phyloP scores from a whole-genome alignment of 2,888 invertebrate genomes.

The Phrixothrix hirtus region DNA sequence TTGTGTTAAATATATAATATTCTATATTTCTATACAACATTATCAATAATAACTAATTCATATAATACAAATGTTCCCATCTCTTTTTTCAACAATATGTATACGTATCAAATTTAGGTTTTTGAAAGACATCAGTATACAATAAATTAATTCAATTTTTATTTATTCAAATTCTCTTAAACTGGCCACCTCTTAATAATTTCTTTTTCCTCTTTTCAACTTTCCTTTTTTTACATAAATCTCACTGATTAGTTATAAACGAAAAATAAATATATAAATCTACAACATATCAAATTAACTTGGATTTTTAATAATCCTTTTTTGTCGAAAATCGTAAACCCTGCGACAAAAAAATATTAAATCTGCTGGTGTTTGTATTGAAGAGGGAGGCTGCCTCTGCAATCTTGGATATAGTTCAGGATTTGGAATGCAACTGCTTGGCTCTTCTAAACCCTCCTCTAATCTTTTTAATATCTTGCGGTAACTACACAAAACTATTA shows the following conservation, averaged over 20 bases:
- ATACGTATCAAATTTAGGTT: conserved; percentile 51
- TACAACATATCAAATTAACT: conserved; percentile 45
- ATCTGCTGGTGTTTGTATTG: conserved; percentile 71
- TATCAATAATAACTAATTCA: conserved; percentile 51
- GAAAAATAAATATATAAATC: conserved; percentile 19
- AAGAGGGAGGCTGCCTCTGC: conserved; percentile 66
- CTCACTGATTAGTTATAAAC: conserved; percentile 7
- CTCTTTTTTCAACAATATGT: conserved; percentile 54
- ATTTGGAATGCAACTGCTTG: conserved; percentile 75
- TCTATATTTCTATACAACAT: conserved; percentile 56
- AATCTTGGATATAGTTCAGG: conserved; percentile 64
- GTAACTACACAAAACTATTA: conserved; percentile 67
- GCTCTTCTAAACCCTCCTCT: conserved; percentile 74
- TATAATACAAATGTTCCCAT: conserved; percentile 56
- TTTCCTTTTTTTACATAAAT: conserved; percentile 11
- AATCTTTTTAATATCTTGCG: conserved; percentile 78
- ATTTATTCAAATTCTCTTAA: conserved; percentile 21
- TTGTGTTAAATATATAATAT: conserved; percentile 54
- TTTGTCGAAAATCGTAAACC: conserved; percentile 93
- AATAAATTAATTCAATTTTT: conserved; percentile 31
- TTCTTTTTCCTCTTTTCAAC: conserved; percentile 13
- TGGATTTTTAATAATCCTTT: conserved; percentile 64
- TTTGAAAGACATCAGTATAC: conserved; percentile 39
- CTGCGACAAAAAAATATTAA: conserved; percentile 93
- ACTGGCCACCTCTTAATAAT: conserved; percentile 24